Evolutionary conservation across 2,888 invertebrate genomes (phyloP), one percentile per base, ranked within the genome.

Genomic region (Sarcophaga rosellei): DNA sequence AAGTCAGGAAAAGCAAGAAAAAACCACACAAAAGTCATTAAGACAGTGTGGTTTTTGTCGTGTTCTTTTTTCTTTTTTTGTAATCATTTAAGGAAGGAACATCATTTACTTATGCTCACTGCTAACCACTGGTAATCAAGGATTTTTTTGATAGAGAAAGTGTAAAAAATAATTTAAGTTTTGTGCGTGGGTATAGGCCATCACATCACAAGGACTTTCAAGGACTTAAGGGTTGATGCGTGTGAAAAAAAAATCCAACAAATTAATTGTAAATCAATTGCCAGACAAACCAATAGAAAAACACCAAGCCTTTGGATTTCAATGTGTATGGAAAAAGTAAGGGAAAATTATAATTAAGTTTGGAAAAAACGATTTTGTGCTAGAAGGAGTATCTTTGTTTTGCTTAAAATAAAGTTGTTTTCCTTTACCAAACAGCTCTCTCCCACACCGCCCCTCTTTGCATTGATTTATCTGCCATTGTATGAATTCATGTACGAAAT

Each of bases 21-120:
- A 81, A 75, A 80, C 84, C 84, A 80, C 75, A 79, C n/a, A 84
- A 70, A 84, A 80, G 79, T 80, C 79, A 84, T 80, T 84, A 84
- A 79, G 79, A 76, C 70, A 70, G 79, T 61, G 75, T 70, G 70
- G 79, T 59, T 82, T 63, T 69, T 47, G 1, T 47, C 4, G 11
- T 35, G 6, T 35, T 6, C 6, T 25, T 25, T 35, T 0, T 47
- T 3, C 1, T 47, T 47, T 47, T 47, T 47, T 63, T 74, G 66
- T 72, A 20, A 47, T 10, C 45, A 76, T 81, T 76, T 76, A 63
- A 75, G 35, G 20, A 53, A 17, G 17, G 3, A 57, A 61, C 35
- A 81, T 21, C 75, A 70, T 59, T 70, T 3, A 65, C 72, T 75
- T 81, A 4, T 0, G 15, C 53, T 10, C 4, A 57, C 73, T 53